These are phyloP conservation scores for Apis florea DNA, from an alignment of 1,140 invertebrate species.

Conservation along the genomic window DNA sequence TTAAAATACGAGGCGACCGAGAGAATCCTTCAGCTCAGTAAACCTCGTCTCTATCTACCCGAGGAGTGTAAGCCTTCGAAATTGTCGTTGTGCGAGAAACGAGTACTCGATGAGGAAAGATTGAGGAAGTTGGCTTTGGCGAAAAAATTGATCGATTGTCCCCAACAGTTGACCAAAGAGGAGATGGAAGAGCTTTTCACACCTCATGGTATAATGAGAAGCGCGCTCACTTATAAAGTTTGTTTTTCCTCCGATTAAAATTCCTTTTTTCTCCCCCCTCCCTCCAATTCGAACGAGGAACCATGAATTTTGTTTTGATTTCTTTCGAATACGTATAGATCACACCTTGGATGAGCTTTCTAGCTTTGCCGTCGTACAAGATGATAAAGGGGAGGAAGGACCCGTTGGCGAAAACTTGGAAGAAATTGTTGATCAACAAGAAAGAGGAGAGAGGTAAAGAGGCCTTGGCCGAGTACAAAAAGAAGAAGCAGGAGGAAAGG, in stretches of 20 bases:
- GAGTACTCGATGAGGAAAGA: background rate
- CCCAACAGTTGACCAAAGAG: slow-evolving; percentile 43
- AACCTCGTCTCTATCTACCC: background rate
- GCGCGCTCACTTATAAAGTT: slow-evolving; percentile 53
- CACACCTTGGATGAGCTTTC: slow-evolving; percentile 56
- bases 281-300: no score
- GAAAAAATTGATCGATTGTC: slow-evolving; percentile 52
- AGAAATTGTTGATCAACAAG: slow-evolving; percentile 52
- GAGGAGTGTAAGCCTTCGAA: slow-evolving; percentile 10
- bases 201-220: slow-evolving; percentile 44
- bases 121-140: slow-evolving; percentile 23
- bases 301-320: no score
- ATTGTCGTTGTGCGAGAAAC: background rate
- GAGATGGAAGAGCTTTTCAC: slow-evolving; percentile 52
- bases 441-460: slow-evolving; percentile 50
- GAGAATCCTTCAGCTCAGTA: slow-evolving; percentile 49
- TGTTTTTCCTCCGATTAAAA: no score
- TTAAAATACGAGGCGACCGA: slow-evolving; percentile 51
- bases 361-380: slow-evolving; percentile 59
- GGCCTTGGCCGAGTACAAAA: slow-evolving; percentile 47
- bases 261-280: no score
- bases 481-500: background rate
- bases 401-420: slow-evolving; percentile 50
- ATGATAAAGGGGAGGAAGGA: slow-evolving; percentile 53
- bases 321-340: slow-evolving; percentile 23